Percentiles rank a stretch among this genome's conserved stretches.
These are phyloP conservation scores for Sphinx pinastri DNA, from an alignment of 2,888 invertebrate species.

Conservation along the genomic window DNA sequence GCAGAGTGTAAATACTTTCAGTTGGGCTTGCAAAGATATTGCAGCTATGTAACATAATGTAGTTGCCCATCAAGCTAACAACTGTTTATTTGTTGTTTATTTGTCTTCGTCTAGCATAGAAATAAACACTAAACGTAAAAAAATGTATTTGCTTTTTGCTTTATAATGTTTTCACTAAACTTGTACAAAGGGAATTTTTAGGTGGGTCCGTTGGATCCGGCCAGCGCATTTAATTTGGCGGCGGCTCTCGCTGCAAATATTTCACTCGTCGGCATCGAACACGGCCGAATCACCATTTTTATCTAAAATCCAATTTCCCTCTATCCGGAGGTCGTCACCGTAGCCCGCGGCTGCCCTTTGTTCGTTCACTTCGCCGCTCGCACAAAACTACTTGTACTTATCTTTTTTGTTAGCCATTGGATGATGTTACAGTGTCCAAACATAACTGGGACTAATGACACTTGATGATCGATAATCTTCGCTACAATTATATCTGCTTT, in stretches of 20 bases:
- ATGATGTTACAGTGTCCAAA: too few species aligned
- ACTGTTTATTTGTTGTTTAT: too few species aligned
- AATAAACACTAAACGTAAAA: background rate
- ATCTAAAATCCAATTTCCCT: conserved; percentile 63
- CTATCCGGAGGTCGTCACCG: conserved; percentile 42
- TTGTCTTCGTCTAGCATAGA: too few species aligned
- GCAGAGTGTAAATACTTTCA: too few species aligned
- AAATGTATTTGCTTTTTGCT: conserved; percentile 2
- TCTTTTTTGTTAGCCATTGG: background rate
- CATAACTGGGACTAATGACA: too few species aligned
- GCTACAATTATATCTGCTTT: too few species aligned
- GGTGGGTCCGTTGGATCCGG: background rate
- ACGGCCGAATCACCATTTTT: conserved; percentile 56
- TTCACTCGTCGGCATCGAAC: conserved; percentile 34
- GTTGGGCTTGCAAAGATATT: too few species aligned
- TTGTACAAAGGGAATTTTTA: conserved; percentile 18
- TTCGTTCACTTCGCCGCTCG: conserved; percentile 10
- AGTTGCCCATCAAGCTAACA: too few species aligned
- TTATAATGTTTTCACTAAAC: conserved; percentile 1
- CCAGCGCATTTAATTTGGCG: conserved; percentile 15
- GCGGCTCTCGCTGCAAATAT: conserved; percentile 35
- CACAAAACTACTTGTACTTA: background rate
- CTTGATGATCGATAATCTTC: too few species aligned
- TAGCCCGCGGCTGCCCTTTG: conserved; percentile 23
- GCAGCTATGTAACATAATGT: too few species aligned